Base-by-base conservation (phyloP, 2,888 invertebrate genomes). In the Teleogryllus oceanicus region DNA sequence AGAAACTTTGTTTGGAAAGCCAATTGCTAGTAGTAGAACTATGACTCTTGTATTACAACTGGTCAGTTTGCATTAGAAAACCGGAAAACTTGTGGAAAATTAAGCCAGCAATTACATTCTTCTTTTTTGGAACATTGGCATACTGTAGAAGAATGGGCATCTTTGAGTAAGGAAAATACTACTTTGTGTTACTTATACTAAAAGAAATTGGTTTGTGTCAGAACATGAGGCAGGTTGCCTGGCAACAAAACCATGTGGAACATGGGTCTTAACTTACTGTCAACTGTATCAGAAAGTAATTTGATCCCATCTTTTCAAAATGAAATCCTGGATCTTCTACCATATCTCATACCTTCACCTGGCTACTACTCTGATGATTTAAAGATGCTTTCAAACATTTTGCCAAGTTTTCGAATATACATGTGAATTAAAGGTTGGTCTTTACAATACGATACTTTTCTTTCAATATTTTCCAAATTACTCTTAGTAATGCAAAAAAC, bases 381-480 rank as follows among this genome's bases (percentile, higher is more conserved):
- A 18, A 62, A 62, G n/a, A 62, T 13, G 13, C 62, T 18, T 18
- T 62, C n/a, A n/a, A 18, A 62, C 3, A 62, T 62, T 62, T 13
- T 62, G 13, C n/a, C 16, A 62, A 18, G 10, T 80, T 62, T 80
- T 82, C n/a, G 78, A 75, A 49, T 49, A 74, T 10, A 75, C 80
- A 20, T 49, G 78, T 16, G 81, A 81, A 78, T 77, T 82, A 1
- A 24, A 18, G 16, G 76, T 77, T 20, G 80, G 13, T 81, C 78
- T 37, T 37, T 62, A 13, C 78, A 79, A 37, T 76, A 62, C 16
- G 62, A 20, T 49, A 21, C 74, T 13, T 81, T 82, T 50, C 24
- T 81, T 1, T 49, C 79, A 18, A 21, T 81, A 20, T 82, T 83
- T 51, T 76, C 77, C 12, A 82, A 85, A 50, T 76, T 82, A 20